A percentile compares a stretch with the other conserved stretches of the same genome.
Evolutionary conservation across 2,113 vertebrate species (phyloP).

Genomic region (Ciconia boyciana): DNA sequence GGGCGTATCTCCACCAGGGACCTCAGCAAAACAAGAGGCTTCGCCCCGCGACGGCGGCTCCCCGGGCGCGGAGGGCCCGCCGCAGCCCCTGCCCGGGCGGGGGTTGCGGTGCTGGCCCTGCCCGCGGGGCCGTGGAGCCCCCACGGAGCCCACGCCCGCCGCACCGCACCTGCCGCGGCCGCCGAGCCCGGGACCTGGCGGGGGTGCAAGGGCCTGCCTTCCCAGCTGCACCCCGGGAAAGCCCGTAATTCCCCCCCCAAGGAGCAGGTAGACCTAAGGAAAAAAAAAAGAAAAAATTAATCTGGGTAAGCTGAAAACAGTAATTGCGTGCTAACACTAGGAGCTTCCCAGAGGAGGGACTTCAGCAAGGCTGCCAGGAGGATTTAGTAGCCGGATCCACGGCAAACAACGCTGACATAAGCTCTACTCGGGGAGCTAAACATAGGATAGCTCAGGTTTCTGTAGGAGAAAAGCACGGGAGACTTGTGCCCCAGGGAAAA

Average conservation of each 20-base stretch:
- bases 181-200: too few species aligned
- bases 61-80: neutral
- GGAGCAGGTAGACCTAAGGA: neutral
- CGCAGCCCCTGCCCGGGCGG: neutral
- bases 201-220: neutral
- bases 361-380: neutral
- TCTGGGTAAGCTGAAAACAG: neutral
- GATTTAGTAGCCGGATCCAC: neutral
- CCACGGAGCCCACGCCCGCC: neutral
- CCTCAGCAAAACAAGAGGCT: neutral
- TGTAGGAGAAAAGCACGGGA: neutral
- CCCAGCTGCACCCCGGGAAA: neutral
- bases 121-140: neutral
- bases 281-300: too few species aligned
- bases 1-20: neutral
- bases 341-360: neutral
- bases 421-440: neutral
- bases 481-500: neutral
- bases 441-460: conserved; percentile 5
- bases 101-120: neutral
- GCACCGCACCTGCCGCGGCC: neutral
- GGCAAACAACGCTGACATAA: neutral
- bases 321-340: neutral
- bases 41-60: neutral
- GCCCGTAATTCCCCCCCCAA: neutral